Evolutionary conservation across 1,140 invertebrate genomes (phyloP), one percentile per base, ranked within the genome.

Genomic region (Bombus haemorrhoidalis): DNA sequence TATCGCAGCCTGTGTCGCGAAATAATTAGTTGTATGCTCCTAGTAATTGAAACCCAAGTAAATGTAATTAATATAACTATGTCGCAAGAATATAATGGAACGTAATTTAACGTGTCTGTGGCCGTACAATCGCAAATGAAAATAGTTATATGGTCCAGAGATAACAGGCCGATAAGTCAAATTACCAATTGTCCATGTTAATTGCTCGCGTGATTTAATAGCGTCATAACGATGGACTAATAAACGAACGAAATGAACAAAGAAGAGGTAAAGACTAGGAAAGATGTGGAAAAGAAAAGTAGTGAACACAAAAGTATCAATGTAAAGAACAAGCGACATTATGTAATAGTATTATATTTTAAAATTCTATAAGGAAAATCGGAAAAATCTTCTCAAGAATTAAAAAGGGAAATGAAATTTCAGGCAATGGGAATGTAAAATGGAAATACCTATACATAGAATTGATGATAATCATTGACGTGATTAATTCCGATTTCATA

Each of bases 11-110:
- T 13, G 37, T n/a, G 12, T 10, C 59, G 57, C 10, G 59, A 32
- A 81, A 81, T 81, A 81, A 81, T 85, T 81, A 81, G 78, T 75
- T 41, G 71, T 25, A 43, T 25, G 71, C 59, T 4, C 25, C 69
- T 39, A 22, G 41, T 81, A 74, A 85, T 81, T 75, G 78, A 81
- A 81, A 85, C 59, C 37, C 78, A 73, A 59, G 78, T 75, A 81
- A 81, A 81, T 75, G 79, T 69, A 81, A 81, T 85, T 81, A 85
- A 85, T 85, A 85, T 47, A 74, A 81, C 81, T 85, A 81, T 59
- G 34, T 74, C 84, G 39, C 71, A 81, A 85, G 72, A 85, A 81
- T 81, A 81, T 41, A 69, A 13, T 34, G 34, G 66, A 28, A 28
- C 32, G 66, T 74, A 41, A 80, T 75, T 85, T 22, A 68, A 43